Conservation (phyloP, 2,797 vertebrate species). For the Manis javanica region DNA sequence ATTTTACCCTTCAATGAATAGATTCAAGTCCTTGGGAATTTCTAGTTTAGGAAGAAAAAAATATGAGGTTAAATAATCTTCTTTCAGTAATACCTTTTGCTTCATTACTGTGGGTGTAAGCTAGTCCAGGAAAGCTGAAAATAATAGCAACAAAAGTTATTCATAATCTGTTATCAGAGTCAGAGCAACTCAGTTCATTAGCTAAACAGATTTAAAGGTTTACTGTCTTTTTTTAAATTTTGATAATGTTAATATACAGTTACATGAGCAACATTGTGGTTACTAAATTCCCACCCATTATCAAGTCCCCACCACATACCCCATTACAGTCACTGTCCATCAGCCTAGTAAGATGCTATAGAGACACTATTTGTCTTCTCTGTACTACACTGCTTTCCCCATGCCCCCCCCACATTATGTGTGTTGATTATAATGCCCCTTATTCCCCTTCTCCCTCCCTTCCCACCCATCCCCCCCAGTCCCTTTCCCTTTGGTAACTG, state of each 20-base stretch:
- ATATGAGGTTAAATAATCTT: neutral
- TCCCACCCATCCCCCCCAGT: no score
- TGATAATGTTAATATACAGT: neutral
- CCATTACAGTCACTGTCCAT: no score
- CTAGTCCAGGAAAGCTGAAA: neutral
- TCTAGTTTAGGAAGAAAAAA: neutral
- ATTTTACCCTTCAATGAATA: neutral
- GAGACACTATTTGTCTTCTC: no score
- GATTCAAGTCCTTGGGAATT: neutral
- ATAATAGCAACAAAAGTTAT: neutral
- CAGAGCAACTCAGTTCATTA: neutral
- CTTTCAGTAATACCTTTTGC: neutral
- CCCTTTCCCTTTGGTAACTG: no score
- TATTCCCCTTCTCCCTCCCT: no score
- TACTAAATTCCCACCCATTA: no score
- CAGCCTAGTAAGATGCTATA: no score
- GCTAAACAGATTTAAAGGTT: neutral
- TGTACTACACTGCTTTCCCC: no score
- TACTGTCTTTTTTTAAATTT: constrained; percentile 33
- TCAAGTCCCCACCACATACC: no score
- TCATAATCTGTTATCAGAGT: neutral
- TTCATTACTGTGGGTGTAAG: neutral
- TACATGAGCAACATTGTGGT: no score
- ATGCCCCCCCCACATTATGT: no score
- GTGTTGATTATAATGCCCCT: no score